A percentile compares a stretch with the other conserved stretches of the same genome.
These are phyloP conservation scores for Peromyscus eremicus DNA, from an alignment of 2,797 vertebrate species.

Conservation along the genomic window DNA sequence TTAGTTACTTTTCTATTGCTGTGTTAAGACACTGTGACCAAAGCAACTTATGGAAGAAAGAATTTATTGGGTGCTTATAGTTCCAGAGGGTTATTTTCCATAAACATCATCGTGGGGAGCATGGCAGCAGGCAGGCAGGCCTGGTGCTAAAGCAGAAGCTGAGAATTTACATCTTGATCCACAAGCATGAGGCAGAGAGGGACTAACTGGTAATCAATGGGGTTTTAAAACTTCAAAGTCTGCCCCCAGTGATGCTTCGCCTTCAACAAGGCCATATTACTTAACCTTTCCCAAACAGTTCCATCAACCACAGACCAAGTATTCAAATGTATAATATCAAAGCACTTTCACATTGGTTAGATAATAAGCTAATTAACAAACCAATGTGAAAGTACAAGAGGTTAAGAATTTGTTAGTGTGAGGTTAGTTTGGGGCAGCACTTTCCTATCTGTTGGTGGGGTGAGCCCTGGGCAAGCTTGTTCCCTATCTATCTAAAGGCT, in stretches of 20 bases:
- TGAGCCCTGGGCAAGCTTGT: no score
- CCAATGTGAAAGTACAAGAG: no score
- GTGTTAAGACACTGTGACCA: background rate
- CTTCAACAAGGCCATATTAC: background rate
- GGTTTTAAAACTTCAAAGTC: background rate
- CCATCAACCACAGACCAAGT: background rate
- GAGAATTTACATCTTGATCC: background rate
- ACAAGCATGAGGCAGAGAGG: background rate
- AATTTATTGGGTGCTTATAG: background rate
- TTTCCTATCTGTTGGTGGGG: no score
- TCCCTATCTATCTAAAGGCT: no score
- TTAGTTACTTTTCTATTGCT: background rate
- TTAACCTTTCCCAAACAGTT: background rate
- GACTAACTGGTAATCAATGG: background rate
- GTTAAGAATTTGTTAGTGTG: no score
- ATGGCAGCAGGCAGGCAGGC: background rate
- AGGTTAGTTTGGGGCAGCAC: no score
- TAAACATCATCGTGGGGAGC: background rate
- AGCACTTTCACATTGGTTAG: no score
- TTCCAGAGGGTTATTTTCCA: background rate
- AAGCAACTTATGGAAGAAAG: background rate
- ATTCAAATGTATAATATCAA: background rate
- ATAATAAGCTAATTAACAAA: no score
- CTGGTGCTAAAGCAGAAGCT: background rate
- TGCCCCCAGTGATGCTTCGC: background rate